Conservation (phyloP, 2,888 invertebrate genomes). For the Catocala sponsa region DNA sequence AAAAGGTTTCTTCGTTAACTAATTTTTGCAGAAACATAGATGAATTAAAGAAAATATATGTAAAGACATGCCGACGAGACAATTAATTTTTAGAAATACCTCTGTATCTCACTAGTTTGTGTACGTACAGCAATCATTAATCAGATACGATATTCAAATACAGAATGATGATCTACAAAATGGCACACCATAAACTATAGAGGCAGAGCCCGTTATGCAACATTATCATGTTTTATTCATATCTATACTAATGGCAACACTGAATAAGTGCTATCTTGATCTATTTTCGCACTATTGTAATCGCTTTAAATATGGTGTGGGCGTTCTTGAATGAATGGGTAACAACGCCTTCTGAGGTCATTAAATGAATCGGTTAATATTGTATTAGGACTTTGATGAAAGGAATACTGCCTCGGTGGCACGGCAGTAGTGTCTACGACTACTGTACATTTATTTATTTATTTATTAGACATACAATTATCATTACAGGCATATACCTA, state of each 20-base stretch:
- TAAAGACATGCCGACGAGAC: too few relatives aligned
- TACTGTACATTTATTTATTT: too few relatives aligned
- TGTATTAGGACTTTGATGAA: too few relatives aligned
- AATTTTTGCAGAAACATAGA: too few relatives aligned
- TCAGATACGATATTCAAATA: slow-evolving; percentile 52
- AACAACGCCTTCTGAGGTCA: neutral
- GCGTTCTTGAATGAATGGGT: slow-evolving; percentile 12
- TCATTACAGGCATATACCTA: too few relatives aligned
- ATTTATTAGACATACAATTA: too few relatives aligned
- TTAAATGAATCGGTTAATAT: neutral
- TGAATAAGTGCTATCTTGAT: slow-evolving; percentile 38
- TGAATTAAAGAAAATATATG: too few relatives aligned
- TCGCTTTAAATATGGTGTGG: slow-evolving; percentile 31
- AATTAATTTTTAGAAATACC: too few relatives aligned
- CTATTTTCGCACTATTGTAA: slow-evolving; percentile 45
- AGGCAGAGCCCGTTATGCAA: slow-evolving; percentile 52
- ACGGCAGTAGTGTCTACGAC: too few relatives aligned
- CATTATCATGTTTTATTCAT: slow-evolving; percentile 45
- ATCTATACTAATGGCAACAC: slow-evolving; percentile 25
- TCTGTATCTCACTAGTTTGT: too few relatives aligned
- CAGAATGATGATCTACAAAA: slow-evolving; percentile 55
- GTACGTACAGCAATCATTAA: slow-evolving; percentile 38
- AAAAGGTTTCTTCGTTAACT: too few relatives aligned
- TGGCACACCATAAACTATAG: slow-evolving; percentile 36
- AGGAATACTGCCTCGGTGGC: too few relatives aligned